Base-by-base conservation (phyloP, 2,797 vertebrate species). In the Crossoptilon crossoptilon region DNA sequence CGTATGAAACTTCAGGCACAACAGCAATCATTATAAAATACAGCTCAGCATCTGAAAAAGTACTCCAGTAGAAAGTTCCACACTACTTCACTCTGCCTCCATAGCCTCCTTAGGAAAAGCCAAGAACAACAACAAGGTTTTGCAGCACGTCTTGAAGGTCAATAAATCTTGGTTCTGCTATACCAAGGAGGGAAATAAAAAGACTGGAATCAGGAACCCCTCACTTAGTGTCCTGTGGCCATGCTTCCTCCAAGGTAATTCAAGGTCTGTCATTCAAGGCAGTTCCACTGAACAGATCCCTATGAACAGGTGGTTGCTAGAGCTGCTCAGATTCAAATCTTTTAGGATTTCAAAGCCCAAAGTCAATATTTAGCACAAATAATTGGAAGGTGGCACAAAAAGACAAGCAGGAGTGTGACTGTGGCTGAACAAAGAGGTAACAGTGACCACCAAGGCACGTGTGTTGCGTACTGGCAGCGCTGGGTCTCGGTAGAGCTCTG, bases 1-100 rank as follows among this genome's bases (percentile, higher is more conserved):
- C 5, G 0, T 44, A 75, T 91, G 93, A 93, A 94, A 90, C 68
- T 88, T 95, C 68, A 86, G 63, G 62, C 58, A 82, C 18, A 82
- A 79, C 66, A 91, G 66, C 78, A 85, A 69, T 89, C 85, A 55
- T 87, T 93, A 86, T 72, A 70, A 96, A 96, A 67, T 58, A 71
- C 44, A 90, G 80, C 33, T 92, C 76, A 78, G 41, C 75, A 91
- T 92, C 58, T 95, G 83, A 95, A 92, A 96, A 96, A 87, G 29
- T 75, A 71, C 67, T 91, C 70, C 75, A 84, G 18, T 60, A 74
- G 17, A 88, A 92, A 71, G 39, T 95, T 90, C 71, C 35, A 23
- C 26, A 69, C 46, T 85, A 31, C 39, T 55, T 91, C 24, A 9
- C 9, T 94, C 92, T 93, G 78, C 84, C 55, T 90, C 67, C 3